Evolutionary conservation across 2,888 invertebrate genomes (phyloP), one percentile per base, ranked within the genome.

Genomic region (Dolomedes plantarius): DNA sequence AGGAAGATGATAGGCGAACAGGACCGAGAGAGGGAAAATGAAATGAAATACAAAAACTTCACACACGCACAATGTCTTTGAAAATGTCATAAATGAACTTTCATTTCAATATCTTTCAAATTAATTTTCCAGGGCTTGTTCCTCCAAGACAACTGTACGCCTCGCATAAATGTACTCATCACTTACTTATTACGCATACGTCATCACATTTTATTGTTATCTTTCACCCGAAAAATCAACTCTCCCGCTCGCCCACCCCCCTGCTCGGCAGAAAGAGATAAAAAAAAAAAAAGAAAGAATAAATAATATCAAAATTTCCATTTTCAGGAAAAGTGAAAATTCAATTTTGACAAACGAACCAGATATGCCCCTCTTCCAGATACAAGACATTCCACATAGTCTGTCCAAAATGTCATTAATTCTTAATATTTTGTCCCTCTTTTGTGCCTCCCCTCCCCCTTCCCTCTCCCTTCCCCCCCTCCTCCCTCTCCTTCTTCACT

Each of bases 371-470:
- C 29, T 11, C 29, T 16, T 65, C 27, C 11, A 65, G 69, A 28
- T 73, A 71, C 75, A 69, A 68, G 75, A 68, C 36, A 64, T 80
- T 73, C 80, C 64, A 23, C 65, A 31, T 71, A 76, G 19, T 72
- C 83, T 85, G 83, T 83, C 83, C 77, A 73, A 83, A 83, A 73
- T 73, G 83, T 85, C 83, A 85, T 85, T 85, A 85, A 85, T 85
- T 85, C 83, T 77, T 85, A 77, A 77, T 77, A 75, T 77, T 76
- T 72, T 56, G 56, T 23, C 41, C 41, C 41, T 9, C 16, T 46
- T 46, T 46, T 5, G 32, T 56, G 69, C 77, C 39, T 67, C 77
- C 46, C 27, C 36, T 65, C 73, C 36, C 29, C 41, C 46, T 62
- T 68, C 50, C 64, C 36, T 16, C 28, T 29, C 64, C 41, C 27